Conservation (phyloP, 2,113 vertebrate species). For the Triplophysa siluroides region DNA sequence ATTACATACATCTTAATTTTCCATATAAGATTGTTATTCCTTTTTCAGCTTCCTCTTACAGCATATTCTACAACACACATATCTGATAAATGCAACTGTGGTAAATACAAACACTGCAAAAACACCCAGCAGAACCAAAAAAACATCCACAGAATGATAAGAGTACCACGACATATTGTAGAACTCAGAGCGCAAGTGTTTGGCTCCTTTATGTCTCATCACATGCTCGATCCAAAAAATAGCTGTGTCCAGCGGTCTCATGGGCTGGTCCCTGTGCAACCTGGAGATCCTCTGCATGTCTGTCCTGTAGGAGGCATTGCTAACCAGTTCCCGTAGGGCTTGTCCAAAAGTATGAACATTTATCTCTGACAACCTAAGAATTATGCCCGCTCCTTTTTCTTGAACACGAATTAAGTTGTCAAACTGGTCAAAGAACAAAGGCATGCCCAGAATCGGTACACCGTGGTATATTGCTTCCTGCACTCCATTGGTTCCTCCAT, state of each 20-base stretch:
- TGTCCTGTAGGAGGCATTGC: conserved; percentile 57
- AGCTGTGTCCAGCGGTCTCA: conserved; percentile 62
- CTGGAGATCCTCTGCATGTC: conserved; percentile 67
- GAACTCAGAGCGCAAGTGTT: conserved; percentile 63
- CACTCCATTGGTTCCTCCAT: conserved; percentile 73
- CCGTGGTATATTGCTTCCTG: conserved; percentile 72
- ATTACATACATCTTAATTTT: background rate
- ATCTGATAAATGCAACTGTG: conserved; percentile 49
- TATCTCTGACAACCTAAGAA: conserved; percentile 58
- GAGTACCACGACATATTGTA: conserved; percentile 71
- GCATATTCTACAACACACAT: conserved; percentile 57
- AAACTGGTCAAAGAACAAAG: conserved; percentile 72
- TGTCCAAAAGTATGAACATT: conserved; percentile 56
- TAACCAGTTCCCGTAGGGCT: conserved; percentile 55
- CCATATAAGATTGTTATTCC: conserved; percentile 39
- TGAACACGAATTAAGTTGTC: conserved; percentile 70
- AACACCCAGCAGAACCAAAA: conserved; percentile 55
- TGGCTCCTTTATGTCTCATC: conserved; percentile 69
- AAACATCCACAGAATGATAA: conserved; percentile 64
- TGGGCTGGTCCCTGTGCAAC: conserved; percentile 67
- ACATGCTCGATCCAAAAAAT: conserved; percentile 72
- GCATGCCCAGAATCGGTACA: conserved; percentile 69
- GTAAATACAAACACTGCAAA: conserved; percentile 30
- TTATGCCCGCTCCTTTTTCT: conserved; percentile 64
- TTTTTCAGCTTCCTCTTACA: conserved; percentile 62